Percentiles rank a stretch among this genome's conserved stretches.
Evolutionary conservation across 2,888 invertebrate species (phyloP).

Genomic region (Poecilobothrus nobilitatus): DNA sequence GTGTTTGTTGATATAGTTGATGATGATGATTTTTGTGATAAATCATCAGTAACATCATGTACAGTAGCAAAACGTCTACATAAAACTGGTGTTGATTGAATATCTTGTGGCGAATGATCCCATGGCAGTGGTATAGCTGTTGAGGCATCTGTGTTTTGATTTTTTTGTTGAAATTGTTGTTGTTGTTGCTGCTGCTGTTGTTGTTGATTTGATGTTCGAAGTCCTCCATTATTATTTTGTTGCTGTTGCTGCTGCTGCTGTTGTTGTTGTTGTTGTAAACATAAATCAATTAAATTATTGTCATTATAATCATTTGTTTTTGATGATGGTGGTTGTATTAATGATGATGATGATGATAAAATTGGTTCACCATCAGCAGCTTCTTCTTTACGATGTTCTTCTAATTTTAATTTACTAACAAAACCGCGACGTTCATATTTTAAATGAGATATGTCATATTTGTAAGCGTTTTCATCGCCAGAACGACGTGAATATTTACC

Average conservation of each 20-base stretch:
- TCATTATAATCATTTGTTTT: slow-evolving; percentile 37
- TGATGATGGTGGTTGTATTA: slow-evolving; percentile 9
- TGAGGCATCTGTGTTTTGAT: slow-evolving; percentile 18
- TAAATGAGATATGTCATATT: slow-evolving; percentile 39
- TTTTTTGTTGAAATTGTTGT: slow-evolving; percentile 26
- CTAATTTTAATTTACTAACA: slow-evolving; percentile 34
- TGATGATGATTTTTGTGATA: background rate
- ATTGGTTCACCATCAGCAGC: slow-evolving; percentile 27
- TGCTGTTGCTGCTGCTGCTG: slow-evolving; percentile 19
- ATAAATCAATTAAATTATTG: slow-evolving; percentile 42
- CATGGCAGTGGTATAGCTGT: slow-evolving; percentile 42
- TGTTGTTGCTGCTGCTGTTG: slow-evolving; percentile 22
- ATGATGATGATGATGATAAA: background rate
- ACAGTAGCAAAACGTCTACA: slow-evolving; percentile 43
- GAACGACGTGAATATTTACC: slow-evolving; percentile 32
- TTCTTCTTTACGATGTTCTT: slow-evolving; percentile 28
- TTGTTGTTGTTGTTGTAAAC: slow-evolving; percentile 15
- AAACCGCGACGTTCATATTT: slow-evolving; percentile 44
- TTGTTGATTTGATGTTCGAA: too few species aligned
- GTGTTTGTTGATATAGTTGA: background rate
- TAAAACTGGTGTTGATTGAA: slow-evolving; percentile 38
- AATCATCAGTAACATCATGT: slow-evolving; percentile 27
- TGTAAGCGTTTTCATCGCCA: slow-evolving; percentile 41
- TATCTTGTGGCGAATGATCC: slow-evolving; percentile 37
- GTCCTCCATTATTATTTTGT: slow-evolving; percentile 16